Base-by-base conservation (phyloP, 2,113 vertebrate species). In the Aepyceros melampus region DNA sequence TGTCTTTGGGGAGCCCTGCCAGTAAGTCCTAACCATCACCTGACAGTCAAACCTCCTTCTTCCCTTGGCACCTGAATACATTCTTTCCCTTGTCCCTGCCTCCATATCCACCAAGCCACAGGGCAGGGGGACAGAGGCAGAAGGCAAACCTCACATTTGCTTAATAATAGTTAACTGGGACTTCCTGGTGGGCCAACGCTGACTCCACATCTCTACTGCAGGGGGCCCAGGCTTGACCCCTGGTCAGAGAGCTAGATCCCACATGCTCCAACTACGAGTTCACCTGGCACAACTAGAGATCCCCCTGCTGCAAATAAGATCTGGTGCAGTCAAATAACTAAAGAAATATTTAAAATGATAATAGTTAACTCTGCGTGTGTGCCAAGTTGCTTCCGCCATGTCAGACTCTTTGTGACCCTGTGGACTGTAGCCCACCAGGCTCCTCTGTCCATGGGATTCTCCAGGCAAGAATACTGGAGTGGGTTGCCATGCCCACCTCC, bases 341-440 rank as follows among this genome's bases (percentile, higher is more conserved):
- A 43, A 76, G 11, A 14, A 43, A 76, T 43, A 27, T 43, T 76
- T 62, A 25, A 74, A 43, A 27, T 74, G 36, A 13, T 25, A 43
- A 76, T 43, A 76, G 71, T 43, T 76, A 27, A 3, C 71, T 76
- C 12, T 43, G 29, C 1, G 0, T 6, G 5, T 21, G 2, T 3
- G n/a, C n/a, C 40, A 6, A 40, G n/a, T 23, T 40, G 67, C 19
- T 71, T 71, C n/a, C 9, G 11, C 36, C n/a, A 5, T 40, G 67
- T 40, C n/a, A 23, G 67, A 40, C 10, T 40, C 67, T 71, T 40
- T 40, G 67, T 23, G n/a, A 71, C 67, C 67, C 21, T 2, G 10
- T 12, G 67, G n/a, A 71, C 67, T 71, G 5, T 23, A 71, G 19
- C n/a, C 67, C 0, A 11, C 67, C 67, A 12, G 67, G 67, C 67